These are phyloP conservation scores for Anastrepha ludens DNA, from an alignment of 1,140 invertebrate species.

Conservation along the genomic window DNA sequence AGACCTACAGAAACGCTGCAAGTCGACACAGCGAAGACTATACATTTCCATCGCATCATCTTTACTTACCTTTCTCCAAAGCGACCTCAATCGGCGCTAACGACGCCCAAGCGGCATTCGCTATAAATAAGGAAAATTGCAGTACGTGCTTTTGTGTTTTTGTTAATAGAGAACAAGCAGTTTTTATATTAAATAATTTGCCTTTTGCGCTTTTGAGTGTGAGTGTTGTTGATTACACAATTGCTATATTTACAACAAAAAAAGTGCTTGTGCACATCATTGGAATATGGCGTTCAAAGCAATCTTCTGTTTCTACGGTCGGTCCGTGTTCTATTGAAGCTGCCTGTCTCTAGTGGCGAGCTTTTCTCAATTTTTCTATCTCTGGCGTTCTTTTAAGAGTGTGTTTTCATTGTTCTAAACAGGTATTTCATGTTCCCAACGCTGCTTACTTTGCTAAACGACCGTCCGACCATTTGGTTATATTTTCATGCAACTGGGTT, in stretches of 20 bases:
- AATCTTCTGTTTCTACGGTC: no score
- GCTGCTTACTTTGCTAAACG: neutral
- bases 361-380: slow-evolving; percentile 3
- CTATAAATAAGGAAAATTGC: neutral
- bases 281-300: no score
- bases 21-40: neutral
- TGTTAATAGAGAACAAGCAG: neutral
- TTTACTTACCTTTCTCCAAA: slow-evolving; percentile 8
- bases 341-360: neutral
- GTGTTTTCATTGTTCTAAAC: slow-evolving; percentile 46
- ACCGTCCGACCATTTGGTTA: neutral
- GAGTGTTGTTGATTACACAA: no score
- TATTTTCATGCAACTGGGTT: slow-evolving; percentile 26
- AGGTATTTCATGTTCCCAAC: slow-evolving; percentile 30
- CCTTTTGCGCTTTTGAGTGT: no score
- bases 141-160: neutral
- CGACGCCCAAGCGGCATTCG: neutral
- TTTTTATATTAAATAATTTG: neutral
- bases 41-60: neutral
- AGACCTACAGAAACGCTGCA: slow-evolving; percentile 1
- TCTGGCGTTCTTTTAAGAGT: neutral
- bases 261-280: no score
- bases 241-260: no score
- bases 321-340: neutral
- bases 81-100: slow-evolving; percentile 1